Evolutionary conservation across 2,113 vertebrate species (phyloP).

Genomic region (Noctilio leporinus): DNA sequence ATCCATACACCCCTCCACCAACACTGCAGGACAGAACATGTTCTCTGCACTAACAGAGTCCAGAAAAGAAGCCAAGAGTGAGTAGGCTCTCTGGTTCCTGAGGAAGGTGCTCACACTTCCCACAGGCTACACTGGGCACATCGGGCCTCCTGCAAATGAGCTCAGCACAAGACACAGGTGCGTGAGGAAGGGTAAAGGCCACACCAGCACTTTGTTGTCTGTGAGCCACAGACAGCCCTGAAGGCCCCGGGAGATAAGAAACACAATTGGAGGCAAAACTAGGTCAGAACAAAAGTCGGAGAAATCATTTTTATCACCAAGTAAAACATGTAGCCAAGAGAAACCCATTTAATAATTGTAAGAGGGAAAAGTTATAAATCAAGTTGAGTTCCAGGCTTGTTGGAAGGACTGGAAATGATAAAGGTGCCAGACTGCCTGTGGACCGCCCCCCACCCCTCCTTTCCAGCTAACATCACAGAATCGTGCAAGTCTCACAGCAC

Average conservation of each 20-base stretch:
- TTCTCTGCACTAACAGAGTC: rapidly evolving
- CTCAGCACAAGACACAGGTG: background rate
- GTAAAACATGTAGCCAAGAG: background rate
- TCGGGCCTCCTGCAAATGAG: background rate
- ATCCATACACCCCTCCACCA: background rate
- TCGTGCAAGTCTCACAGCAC: background rate
- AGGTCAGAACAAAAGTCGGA: background rate
- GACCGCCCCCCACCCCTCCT: background rate
- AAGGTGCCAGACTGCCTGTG: rapidly evolving
- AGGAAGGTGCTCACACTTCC: background rate
- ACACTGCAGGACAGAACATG: rapidly evolving
- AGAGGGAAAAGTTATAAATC: background rate
- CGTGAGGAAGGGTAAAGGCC: background rate
- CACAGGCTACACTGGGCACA: background rate
- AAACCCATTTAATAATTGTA: background rate
- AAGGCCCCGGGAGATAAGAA: background rate
- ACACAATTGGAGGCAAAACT: background rate
- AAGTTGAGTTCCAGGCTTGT: background rate
- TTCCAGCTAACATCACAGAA: background rate
- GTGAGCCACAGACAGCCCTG: background rate
- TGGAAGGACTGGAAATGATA: background rate
- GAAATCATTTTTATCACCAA: background rate
- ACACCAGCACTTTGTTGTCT: background rate
- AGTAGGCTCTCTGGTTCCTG: background rate
- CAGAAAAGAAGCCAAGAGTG: rapidly evolving